These are phyloP conservation scores for Aphrophora alni DNA, from an alignment of 2,888 invertebrate species.

Conservation along the genomic window DNA sequence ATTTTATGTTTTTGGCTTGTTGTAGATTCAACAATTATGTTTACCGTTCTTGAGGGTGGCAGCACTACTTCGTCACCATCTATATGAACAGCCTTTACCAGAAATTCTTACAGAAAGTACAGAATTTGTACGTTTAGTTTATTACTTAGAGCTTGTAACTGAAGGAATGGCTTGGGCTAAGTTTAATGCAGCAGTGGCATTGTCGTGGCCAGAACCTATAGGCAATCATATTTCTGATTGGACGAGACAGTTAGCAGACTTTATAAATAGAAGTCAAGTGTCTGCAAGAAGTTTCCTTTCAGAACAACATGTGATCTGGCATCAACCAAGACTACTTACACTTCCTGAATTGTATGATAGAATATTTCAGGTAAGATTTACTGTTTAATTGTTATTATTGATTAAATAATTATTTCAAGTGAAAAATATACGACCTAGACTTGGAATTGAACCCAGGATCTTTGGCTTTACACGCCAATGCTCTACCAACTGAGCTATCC, in stretches of 20 bases:
- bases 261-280: constrained; percentile 61
- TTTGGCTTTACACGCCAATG: too few relatives aligned
- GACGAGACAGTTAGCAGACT: constrained; percentile 49
- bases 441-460: too few relatives aligned
- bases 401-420: too few relatives aligned
- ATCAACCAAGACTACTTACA: constrained; percentile 80
- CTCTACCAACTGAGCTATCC: too few relatives aligned
- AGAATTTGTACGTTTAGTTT: constrained; percentile 79
- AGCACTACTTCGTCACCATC: constrained; percentile 80
- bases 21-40: constrained; percentile 76
- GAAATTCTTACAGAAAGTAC: constrained; percentile 67
- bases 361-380: constrained; percentile 73
- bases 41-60: constrained; percentile 86
- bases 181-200: constrained; percentile 53
- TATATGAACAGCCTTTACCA: constrained; percentile 79
- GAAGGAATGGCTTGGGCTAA: constrained; percentile 69
- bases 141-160: constrained; percentile 77
- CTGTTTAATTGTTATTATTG: too few relatives aligned
- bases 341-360: constrained; percentile 92
- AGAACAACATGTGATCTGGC: constrained; percentile 79
- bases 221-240: constrained; percentile 50
- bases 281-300: constrained; percentile 73
- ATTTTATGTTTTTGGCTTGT: neutral
- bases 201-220: constrained; percentile 52
- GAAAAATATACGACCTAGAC: too few relatives aligned